These are phyloP conservation scores for Chloropsis cyanopogon DNA, from an alignment of 2,113 vertebrate species.

Conservation along the genomic window DNA sequence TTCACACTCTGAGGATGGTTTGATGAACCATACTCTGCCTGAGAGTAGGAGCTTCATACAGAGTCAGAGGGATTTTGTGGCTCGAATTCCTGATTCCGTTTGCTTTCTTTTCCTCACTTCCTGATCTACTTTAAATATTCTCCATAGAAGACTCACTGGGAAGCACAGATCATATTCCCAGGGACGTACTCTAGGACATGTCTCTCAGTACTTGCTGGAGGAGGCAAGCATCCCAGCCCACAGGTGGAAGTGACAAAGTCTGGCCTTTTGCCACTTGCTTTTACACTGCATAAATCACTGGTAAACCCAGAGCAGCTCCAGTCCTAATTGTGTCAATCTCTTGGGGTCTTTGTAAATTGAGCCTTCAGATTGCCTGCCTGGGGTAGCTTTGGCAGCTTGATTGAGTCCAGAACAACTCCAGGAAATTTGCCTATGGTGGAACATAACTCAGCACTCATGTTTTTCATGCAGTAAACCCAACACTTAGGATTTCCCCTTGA, in stretches of 20 bases:
- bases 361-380: neutral
- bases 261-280: neutral
- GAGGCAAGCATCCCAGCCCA: neutral
- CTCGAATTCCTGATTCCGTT: neutral
- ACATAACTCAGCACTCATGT: neutral
- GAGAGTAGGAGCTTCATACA: neutral
- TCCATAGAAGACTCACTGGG: neutral
- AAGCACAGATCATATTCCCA: neutral
- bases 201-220: neutral
- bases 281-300: neutral
- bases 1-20: neutral
- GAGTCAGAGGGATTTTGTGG: neutral
- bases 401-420: neutral
- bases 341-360: neutral
- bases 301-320: neutral
- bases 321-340: neutral
- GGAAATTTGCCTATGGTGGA: neutral
- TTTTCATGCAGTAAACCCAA: neutral
- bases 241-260: neutral
- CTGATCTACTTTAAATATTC: neutral
- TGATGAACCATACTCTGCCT: neutral
- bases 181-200: neutral
- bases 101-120: neutral
- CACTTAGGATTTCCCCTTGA: neutral
- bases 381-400: neutral